Conservation (phyloP, 2,797 vertebrate species). For the Argya squamiceps region DNA sequence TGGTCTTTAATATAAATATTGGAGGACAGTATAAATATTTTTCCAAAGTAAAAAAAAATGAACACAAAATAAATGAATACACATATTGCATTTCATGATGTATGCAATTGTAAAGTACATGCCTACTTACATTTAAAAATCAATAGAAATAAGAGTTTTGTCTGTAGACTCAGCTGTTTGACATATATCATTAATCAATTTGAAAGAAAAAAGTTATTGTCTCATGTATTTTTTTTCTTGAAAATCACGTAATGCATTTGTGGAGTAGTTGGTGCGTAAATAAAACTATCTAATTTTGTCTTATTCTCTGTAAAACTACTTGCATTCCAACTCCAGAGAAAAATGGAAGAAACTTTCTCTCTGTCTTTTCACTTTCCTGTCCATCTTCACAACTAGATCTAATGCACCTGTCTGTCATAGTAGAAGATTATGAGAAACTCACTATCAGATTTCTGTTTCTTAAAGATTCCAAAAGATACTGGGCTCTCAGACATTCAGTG, state of each 20-base stretch:
- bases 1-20: neutral
- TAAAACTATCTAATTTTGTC: neutral
- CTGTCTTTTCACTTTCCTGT: neutral
- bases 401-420: neutral
- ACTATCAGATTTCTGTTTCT: neutral
- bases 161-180: neutral
- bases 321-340: neutral
- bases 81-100: neutral
- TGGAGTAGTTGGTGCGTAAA: neutral
- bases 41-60: neutral
- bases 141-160: neutral
- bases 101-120: neutral
- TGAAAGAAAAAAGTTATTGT: neutral
- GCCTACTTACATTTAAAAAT: neutral
- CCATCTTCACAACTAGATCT: neutral
- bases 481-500: neutral
- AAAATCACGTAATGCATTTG: neutral
- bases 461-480: neutral
- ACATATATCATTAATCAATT: neutral
- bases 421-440: neutral
- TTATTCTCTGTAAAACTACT: neutral
- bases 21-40: neutral
- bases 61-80: neutral
- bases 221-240: neutral
- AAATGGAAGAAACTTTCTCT: neutral